phyloP scores from a whole-genome alignment of 2,113 vertebrate species.

The Cacatua alba region DNA sequence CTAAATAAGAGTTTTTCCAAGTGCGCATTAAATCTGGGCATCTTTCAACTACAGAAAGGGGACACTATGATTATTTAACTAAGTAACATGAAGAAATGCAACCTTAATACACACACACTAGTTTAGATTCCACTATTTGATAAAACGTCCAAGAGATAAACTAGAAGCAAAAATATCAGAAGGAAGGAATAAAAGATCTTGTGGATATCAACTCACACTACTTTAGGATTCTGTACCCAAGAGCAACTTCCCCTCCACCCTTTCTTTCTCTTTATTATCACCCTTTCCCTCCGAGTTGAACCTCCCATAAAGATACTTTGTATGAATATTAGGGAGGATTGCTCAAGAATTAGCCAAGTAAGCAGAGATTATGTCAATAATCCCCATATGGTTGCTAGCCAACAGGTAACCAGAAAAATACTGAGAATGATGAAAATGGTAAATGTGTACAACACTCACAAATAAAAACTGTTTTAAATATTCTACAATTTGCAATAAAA shows the following conservation, averaged over 20 bases:
- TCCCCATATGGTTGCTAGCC: not conserved
- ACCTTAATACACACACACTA: not conserved
- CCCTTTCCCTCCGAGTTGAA: not conserved
- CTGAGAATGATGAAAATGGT: not conserved
- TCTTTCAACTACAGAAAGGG: not conserved
- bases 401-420: not conserved
- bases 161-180: not conserved
- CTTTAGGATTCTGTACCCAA: not conserved
- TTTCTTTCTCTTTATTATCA: not conserved
- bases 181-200: not conserved
- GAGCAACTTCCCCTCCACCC: not conserved
- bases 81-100: not conserved
- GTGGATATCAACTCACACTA: not conserved
- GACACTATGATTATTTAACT: not conserved
- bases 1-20: not conserved
- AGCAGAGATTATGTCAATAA: not conserved
- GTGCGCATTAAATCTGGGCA: not conserved
- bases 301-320: not conserved
- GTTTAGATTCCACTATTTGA: not conserved
- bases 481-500: not conserved
- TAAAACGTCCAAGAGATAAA: not conserved
- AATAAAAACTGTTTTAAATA: not conserved
- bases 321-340: not conserved
- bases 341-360: not conserved
- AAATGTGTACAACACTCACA: not conserved